These are phyloP conservation scores for Bombylius discolor DNA, from an alignment of 2,888 invertebrate species.

Conservation along the genomic window DNA sequence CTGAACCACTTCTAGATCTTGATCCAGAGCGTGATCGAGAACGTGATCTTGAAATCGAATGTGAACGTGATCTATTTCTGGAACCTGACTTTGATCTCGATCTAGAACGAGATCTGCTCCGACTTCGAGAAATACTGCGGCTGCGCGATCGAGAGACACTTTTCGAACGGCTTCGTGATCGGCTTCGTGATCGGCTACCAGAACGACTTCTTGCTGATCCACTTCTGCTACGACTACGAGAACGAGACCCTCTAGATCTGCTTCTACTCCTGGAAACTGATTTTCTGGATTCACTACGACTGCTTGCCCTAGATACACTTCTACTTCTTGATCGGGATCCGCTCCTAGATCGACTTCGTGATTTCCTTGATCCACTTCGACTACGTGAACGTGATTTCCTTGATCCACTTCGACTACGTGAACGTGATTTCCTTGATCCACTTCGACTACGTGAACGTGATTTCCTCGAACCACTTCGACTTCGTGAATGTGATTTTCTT, in stretches of 20 bases:
- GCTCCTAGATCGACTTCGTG: constrained; percentile 15
- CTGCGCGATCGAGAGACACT: constrained; percentile 11
- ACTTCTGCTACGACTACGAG: constrained; percentile 18
- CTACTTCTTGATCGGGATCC: constrained; percentile 9
- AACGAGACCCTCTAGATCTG: constrained; percentile 15
- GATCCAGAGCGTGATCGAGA: constrained; percentile 19
- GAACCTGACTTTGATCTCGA: constrained; percentile 18
- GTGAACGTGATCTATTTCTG: constrained; percentile 16
- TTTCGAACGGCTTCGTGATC: constrained; percentile 10
- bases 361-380: constrained; percentile 15
- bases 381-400: constrained; percentile 13
- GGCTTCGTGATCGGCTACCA: constrained; percentile 19
- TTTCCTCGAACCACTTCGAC: not conserved
- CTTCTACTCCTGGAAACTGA: constrained; percentile 18
- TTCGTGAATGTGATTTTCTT: not conserved
- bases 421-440: constrained; percentile 19
- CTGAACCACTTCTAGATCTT: constrained; percentile 18
- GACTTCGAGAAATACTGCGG: constrained; percentile 6
- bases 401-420: constrained; percentile 17
- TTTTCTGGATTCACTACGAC: constrained; percentile 20
- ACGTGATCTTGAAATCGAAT: constrained; percentile 16
- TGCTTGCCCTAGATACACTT: constrained; percentile 24
- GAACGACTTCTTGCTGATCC: constrained; percentile 9
- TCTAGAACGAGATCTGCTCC: constrained; percentile 13
- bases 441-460: constrained; percentile 21